Evolutionary conservation across 2,113 vertebrate genomes (phyloP), one percentile per base, ranked within the genome.

Genomic region (Nyctibius bracteatus): DNA sequence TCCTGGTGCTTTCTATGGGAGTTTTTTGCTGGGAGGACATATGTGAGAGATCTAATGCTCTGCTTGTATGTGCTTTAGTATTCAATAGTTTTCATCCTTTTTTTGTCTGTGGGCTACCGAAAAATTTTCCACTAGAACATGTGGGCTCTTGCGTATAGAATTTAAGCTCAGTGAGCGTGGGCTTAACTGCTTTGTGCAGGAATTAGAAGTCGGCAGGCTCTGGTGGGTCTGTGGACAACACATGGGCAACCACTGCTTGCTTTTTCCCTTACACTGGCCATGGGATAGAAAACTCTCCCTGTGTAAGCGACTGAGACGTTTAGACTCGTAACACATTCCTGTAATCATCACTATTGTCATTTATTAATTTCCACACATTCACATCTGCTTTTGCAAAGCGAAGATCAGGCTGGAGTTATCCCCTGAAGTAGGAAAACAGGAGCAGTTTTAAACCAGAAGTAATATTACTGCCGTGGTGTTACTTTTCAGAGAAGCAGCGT

Each of bases 31-130:
- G 5, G 81, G 73, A 86, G 65, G n/a, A 86, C 61, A 43, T 31
- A 41, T 65, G 61, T 68, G 92, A 92, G 54, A 66, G 94, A 93
- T 92, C 83, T 96, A 91, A 94, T 94, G 73, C 70, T 92, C 77
- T 81, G 4, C 88, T 94, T 91, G 62, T 59, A 18, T 23, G 39
- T 65, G 47, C 72, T 94, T 96, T 68, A 49, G 18, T 30, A 65
- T 88, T 85, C 81, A 25, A 35, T 30, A 37, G 73, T 84, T 95
- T 87, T 92, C 86, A 81, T 84, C 77, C 55, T 57, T 75, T 90
- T 73, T 80, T 74, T 57, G 55, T 88, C 92, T 63, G 47, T 71
- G 75, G 73, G 52, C 80, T 89, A 49, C 68, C 2, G 4, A 84
- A 71, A 87, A 39, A 44, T n/a, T 79, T 86, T 79, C 81, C 77